These are phyloP conservation scores for Silurus meridionalis DNA, from an alignment of 2,113 vertebrate genomes.

Conservation along the genomic window DNA sequence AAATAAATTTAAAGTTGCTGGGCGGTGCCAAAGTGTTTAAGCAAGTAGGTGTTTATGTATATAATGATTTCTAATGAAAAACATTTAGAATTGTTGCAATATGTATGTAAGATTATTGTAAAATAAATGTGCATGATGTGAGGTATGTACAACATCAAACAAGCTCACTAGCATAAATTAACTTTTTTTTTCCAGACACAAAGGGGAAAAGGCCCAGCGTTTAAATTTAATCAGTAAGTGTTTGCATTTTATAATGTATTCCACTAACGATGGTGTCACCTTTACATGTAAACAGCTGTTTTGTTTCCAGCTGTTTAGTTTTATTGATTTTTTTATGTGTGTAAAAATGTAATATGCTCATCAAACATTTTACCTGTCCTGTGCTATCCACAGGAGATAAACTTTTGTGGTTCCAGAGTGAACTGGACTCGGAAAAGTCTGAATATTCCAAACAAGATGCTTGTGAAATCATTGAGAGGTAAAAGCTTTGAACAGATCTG, in stretches of 20 bases:
- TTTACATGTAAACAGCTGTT: neutral
- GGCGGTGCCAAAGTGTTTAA: no score
- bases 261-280: neutral
- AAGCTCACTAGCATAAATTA: no score
- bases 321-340: neutral
- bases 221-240: conserved; percentile 82
- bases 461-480: conserved; percentile 89
- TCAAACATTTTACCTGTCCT: neutral
- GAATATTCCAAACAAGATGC: conserved; percentile 84
- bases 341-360: neutral
- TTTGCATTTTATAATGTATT: neutral
- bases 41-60: no score
- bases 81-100: no score
- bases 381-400: conserved; percentile 83
- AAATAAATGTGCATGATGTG: neutral
- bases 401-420: conserved; percentile 89
- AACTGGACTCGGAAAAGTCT: conserved; percentile 79
- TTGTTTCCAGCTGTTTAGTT: neutral
- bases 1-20: no score
- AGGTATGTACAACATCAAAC: neutral
- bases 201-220: conserved; percentile 86
- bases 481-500: conserved; percentile 33
- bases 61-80: no score
- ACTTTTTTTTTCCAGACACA: conserved; percentile 68
- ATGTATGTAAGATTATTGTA: no score